Conservation (phyloP, 2,888 invertebrate genomes). For the Drosophila demipolita region DNA sequence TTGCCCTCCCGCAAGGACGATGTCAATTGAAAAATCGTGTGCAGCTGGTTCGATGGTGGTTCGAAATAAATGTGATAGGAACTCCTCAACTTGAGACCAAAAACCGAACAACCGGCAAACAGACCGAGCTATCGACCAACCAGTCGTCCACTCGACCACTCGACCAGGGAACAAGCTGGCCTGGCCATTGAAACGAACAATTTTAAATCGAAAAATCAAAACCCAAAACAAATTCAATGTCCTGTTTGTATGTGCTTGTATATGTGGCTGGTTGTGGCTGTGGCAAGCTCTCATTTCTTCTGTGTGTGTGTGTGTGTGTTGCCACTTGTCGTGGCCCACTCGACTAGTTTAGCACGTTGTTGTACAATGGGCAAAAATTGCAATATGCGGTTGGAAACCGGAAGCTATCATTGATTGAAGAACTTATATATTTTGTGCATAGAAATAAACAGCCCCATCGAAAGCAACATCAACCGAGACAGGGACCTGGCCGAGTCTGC, state of each 20-base stretch:
- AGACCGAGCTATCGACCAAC: conserved; percentile 1
- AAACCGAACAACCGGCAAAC: conserved; percentile 2
- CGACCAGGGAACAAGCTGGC: conserved; percentile 15
- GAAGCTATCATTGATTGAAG: conserved; percentile 64
- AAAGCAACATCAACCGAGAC: conserved; percentile 12
- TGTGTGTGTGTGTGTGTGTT: conserved; percentile 13
- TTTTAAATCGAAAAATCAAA: conserved; percentile 78
- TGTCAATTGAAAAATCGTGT: conserved; percentile 43
- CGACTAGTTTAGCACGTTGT: conserved; percentile 44
- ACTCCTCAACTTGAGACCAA: conserved; percentile 43
- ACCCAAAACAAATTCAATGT: conserved; percentile 78
- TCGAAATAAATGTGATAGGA: conserved; percentile 47
- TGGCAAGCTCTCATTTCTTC: conserved; percentile 17
- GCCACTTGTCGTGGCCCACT: conserved; percentile 44
- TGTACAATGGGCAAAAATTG: conserved; percentile 67
- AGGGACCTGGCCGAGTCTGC: conserved; percentile 28
- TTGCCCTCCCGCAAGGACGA: conserved; percentile 23
- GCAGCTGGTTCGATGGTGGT: conserved; percentile 26
- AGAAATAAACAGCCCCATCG: conserved; percentile 35
- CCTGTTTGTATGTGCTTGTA: conserved; percentile 61
- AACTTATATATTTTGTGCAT: conserved; percentile 53
- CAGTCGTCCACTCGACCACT: conserved; percentile 2
- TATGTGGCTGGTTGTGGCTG: conserved; percentile 35
- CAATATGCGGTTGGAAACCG: conserved; percentile 69
- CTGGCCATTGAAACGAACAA: conserved; percentile 72